phyloP scores from a whole-genome alignment of 1,140 invertebrate species.

The Meloidogyne hapla region DNA sequence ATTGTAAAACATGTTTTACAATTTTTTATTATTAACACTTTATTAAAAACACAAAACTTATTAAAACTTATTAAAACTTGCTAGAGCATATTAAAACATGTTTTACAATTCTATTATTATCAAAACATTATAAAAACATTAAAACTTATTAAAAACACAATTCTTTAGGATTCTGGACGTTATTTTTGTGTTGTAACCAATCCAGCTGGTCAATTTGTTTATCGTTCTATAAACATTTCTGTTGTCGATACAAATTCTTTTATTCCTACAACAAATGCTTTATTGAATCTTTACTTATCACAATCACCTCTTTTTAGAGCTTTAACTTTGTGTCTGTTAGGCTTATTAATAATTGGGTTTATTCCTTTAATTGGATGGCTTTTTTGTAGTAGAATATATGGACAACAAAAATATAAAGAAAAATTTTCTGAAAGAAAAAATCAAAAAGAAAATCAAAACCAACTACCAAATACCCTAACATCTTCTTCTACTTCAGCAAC shows the following conservation, averaged over 20 bases:
- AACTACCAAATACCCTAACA: conserved; percentile 10
- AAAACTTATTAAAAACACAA: background rate
- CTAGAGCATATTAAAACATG: too few relatives aligned
- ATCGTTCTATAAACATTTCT: conserved; percentile 27
- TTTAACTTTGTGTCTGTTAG: conserved; percentile 17
- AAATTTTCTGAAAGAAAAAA: background rate
- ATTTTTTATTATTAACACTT: too few relatives aligned
- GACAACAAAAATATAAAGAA: background rate
- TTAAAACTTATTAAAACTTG: too few relatives aligned
- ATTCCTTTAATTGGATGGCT: background rate
- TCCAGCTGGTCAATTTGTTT: conserved; percentile 38
- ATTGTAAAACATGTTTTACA: too few relatives aligned
- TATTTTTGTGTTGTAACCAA: conserved; percentile 43
- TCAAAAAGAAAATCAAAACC: background rate
- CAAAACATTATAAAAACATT: background rate
- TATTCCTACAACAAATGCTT: background rate
- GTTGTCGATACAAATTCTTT: conserved; percentile 26
- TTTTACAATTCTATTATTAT: background rate
- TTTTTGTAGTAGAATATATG: conserved; percentile 7
- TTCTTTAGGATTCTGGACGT: conserved; percentile 33
- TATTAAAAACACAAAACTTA: too few relatives aligned
- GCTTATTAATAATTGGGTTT: background rate
- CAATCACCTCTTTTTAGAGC: background rate
- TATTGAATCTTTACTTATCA: background rate
- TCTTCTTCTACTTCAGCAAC: conserved; percentile 12